Evolutionary conservation across 1,140 invertebrate genomes (phyloP), one percentile per base, ranked within the genome.

Genomic region (Medauroidea extradentata): DNA sequence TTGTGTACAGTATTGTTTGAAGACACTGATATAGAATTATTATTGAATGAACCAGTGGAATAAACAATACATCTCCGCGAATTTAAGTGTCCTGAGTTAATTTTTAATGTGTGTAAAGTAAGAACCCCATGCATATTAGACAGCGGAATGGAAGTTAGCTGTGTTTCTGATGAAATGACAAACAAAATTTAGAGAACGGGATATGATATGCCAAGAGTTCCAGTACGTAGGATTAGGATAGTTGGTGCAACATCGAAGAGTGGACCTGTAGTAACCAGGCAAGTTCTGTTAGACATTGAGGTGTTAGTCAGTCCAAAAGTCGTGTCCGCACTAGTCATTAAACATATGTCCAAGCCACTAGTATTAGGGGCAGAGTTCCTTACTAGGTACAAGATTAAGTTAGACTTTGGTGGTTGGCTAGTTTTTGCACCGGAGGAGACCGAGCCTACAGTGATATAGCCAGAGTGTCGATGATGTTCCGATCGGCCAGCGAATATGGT

Each of bases 331-430:
- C n/a, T n/a, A n/a, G n/a, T n/a, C n/a, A 23, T 53, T 53, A 25
- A 25, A 14, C 4, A 16, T 4, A 11, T 53, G 21, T 11, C 19
- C 3, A 23, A 25, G 14, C 7, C 21, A 16, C n/a, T 23, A 19
- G 13, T 53, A 14, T 44, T 53, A 41, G 52, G 52, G 2, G n/a
- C 39, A 38, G 52, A 53, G 3, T 53, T 25, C n/a, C 18, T 46
- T 5, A 46, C 29, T 25, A 21, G 16, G n/a, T 52, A 38, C 14
- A n/a, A 13, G n/a, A 14, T 38, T 38, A n/a, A 5, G 9, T 5
- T n/a, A 14, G 21, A n/a, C 16, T 38, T 38, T 38, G 29, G n/a
- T 11, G 24, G 24, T 9, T 16, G n/a, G 18, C 8, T 52, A 16
- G n/a, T 27, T n/a, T 21, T 13, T 27, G 24, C 18, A 46, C 3